Base-by-base conservation (phyloP, 2,113 vertebrate genomes). In the Astur gentilis region DNA sequence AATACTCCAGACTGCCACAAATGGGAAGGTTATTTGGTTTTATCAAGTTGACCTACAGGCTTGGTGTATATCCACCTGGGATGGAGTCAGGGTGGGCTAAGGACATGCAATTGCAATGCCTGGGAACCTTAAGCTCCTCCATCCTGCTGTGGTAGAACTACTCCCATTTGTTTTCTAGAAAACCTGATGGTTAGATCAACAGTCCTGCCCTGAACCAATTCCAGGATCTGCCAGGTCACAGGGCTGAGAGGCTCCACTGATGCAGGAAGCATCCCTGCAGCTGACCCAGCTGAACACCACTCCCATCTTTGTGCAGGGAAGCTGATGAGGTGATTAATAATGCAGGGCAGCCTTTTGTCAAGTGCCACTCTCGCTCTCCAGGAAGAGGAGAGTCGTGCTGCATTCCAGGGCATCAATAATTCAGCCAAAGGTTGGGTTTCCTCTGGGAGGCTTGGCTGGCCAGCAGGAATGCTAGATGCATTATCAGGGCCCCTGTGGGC, bases 331-430 rank as follows among this genome's bases (percentile, higher is more conserved):
- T 62, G 77, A 90, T 97, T 25, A 97, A 97, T 97, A 97, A 97
- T 97, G 95, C 94, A 97, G 91, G 58, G 82, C 54, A 87, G 86
- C 82, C 90, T 96, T 95, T 94, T 92, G 86, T 78, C 36, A 25
- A 90, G 83, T 75, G 89, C 90, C 91, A 83, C 61, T 84, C 92
- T 91, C 22, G 2, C 91, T 93, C 90, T 91, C 89, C 87, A 92
- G 90, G 86, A 95, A 95, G 94, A 91, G 47, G 52, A 86, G 71
- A 87, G 65, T 6, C 4, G 1, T 92, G 87, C 95, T 88, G 95
- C 95, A 83, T 94, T 95, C 96, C 94, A 97, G 47, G 40, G 45
- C 89, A 96, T 97, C 86, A 97, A 97, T 97, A 97, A 97, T 97
- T 97, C 93, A 97, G 94, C 90, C 91, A 78, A 95, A 95, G 89